Conservation (phyloP, 37 sponge, comb jelly and placozoan genomes). For the Crambe crambe region DNA sequence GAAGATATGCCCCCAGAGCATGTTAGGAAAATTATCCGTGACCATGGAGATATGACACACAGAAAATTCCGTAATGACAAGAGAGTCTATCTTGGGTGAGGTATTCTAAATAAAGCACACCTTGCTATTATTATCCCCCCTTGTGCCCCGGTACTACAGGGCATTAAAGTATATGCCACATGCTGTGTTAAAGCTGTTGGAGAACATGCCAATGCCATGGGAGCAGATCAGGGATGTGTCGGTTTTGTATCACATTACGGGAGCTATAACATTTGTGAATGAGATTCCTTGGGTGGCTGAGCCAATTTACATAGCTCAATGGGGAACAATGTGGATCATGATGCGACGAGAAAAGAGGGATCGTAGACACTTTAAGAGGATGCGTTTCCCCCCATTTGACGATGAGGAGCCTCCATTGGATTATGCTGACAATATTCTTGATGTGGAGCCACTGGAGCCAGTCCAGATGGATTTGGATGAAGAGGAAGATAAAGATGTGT, state of each 20-base stretch:
- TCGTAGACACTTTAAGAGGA: slow-evolving; percentile 98
- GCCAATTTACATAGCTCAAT: slow-evolving; percentile 98
- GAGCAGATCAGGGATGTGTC: slow-evolving; percentile 97
- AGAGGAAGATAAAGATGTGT: slow-evolving; percentile 90
- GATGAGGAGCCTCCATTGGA: slow-evolving; percentile 99
- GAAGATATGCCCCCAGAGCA: slow-evolving; percentile 99
- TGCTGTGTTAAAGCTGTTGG: slow-evolving; percentile 97
- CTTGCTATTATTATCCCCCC: not conserved
- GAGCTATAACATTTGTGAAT: slow-evolving; percentile 99
- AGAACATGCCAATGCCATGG: slow-evolving; percentile 99
- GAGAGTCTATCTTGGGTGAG: slow-evolving; percentile 98
- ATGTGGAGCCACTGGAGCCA: slow-evolving; percentile 99
- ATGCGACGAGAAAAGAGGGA: slow-evolving; percentile 99
- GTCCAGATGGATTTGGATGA: slow-evolving; percentile 99
- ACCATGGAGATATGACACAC: slow-evolving; percentile 99
- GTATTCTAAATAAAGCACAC: slow-evolving; percentile 18
- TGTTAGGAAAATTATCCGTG: slow-evolving; percentile 98
- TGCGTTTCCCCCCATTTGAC: slow-evolving; percentile 99
- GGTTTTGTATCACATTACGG: slow-evolving; percentile 98
- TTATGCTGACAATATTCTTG: slow-evolving; percentile 97
- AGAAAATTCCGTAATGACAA: slow-evolving; percentile 99
- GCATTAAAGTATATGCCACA: slow-evolving; percentile 99
- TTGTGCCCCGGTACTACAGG: slow-evolving; percentile 26
- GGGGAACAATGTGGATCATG: slow-evolving; percentile 99
- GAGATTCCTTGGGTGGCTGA: slow-evolving; percentile 99